Base-by-base conservation (phyloP, 2,113 vertebrate species). In the Microtus richardsoni region DNA sequence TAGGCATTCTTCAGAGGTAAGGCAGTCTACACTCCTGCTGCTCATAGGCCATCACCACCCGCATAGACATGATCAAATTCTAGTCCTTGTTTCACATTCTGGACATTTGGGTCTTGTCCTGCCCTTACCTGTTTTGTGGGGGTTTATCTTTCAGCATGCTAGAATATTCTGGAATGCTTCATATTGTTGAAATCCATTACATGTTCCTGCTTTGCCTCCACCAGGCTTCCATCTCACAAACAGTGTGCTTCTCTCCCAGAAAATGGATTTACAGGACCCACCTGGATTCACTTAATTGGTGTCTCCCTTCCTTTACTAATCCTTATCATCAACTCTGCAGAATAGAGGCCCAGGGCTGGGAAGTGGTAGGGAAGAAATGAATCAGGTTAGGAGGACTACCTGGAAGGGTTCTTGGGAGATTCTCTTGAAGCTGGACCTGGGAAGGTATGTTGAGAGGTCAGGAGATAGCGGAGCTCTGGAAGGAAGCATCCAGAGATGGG, bases 351-450 rank as follows among this genome's bases (percentile, higher is more conserved):
- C 47, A 60, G 33, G 75, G 5, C 22, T 26, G 54, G 64, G 10
- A 52, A 26, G 9, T 14, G 11, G 21, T 16, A 9, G n/a, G n/a
- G 54, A 70, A 66, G 28, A 91, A 71, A 68, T 71, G 28, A 41
- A 89, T 92, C 73, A 24, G 33, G 4, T 5, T 3, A 26, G 75
- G 13, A 47, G 13, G 30, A 26, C 19, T 24, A 44, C 47, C 82
- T 49, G 93, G 80, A 90, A 71, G 47, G 16, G 28, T 79, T 97
- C 41, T 49, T 75, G 74, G 41, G 22, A 84, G 26, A 36, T 30
- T 49, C 24, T 16, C 0, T 73, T 91, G 54, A 79, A 71, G 7
- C 11, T 83, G 71, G 28, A 36, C 41, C 54, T 71, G 8, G 22
- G 26, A 70, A 71, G 8, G 33, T 71, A 30, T 49, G 21, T 39